phyloP scores from a whole-genome alignment of 2,888 invertebrate species.

The Erebia palarica region DNA sequence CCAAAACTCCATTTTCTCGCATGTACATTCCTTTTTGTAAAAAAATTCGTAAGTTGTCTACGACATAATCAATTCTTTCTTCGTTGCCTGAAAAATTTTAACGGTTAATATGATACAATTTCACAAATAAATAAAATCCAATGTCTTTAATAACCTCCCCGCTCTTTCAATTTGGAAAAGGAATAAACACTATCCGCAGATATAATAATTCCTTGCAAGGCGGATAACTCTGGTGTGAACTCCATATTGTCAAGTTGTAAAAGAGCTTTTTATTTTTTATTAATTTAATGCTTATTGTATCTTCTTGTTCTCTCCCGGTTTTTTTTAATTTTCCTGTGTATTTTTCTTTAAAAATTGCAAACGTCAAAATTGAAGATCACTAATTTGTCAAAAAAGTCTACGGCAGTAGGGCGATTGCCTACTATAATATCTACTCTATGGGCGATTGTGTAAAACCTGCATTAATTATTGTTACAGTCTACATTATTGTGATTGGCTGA shows the following conservation, averaged over 20 bases:
- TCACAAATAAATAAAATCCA: constrained; percentile 14
- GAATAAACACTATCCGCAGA: constrained; percentile 62
- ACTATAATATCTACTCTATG: too few species aligned
- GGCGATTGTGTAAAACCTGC: too few species aligned
- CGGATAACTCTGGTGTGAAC: constrained; percentile 62
- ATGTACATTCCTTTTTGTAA: constrained; percentile 57
- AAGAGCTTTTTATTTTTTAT: not conserved
- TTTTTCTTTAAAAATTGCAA: too few species aligned
- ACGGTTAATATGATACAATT: not conserved
- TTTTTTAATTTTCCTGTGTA: too few species aligned
- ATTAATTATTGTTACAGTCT: too few species aligned
- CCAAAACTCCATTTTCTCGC: constrained; percentile 46
- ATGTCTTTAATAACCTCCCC: constrained; percentile 58
- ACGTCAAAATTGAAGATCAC: too few species aligned
- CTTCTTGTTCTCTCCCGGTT: too few species aligned
- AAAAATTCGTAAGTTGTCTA: constrained; percentile 53
- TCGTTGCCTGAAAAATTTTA: constrained; percentile 65
- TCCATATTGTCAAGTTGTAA: constrained; percentile 43
- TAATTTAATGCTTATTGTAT: too few species aligned
- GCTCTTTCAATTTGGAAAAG: constrained; percentile 60
- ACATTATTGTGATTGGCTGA: too few species aligned
- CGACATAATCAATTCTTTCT: constrained; percentile 58
- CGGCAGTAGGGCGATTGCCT: too few species aligned
- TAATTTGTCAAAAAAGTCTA: too few species aligned
- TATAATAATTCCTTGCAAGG: constrained; percentile 68